Evolutionary conservation across 2,797 vertebrate genomes (phyloP), one percentile per base, ranked within the genome.

Genomic region (Mus caroli): DNA sequence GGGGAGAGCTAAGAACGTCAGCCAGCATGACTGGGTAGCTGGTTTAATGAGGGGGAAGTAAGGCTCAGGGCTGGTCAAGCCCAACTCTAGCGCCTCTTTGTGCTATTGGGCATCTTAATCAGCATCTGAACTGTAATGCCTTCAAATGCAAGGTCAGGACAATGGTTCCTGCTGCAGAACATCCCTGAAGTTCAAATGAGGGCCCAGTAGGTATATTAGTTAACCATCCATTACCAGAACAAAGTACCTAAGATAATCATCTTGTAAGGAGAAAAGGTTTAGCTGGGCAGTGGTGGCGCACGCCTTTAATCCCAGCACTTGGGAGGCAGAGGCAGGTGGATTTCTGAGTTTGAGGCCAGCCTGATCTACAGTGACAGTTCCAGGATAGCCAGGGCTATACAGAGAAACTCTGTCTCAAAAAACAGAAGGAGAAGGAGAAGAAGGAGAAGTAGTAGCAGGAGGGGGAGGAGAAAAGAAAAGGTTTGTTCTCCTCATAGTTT

Each of bases 1-100:
- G 3, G 26, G 37, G 11, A 10, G 73, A 26, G 3, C 13, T 43
- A 40, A 62, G 43, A 22, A 28, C 14, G 10, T 46, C 62, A 26
- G 24, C 0, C 40, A 12, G 34, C 0, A 0, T 34, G 62, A 34
- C 54, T 0, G 3, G 52, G 28, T 10, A 28, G 19, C 12, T 13
- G 62, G 37, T 20, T 56, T 50, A 17, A n/a, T 46, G 28, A 94
- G 43, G 10, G 37, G 4, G 50, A 28, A 67, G 6, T 54, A 73
- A 26, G 2, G 3, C 34, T 77, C 54, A 56, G 37, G 52, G 2
- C 37, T 43, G 22, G 34, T 37, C 20, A 37, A 0, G 0, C 80
- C n/a, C 62, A 92, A 1, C 56, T n/a, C 5, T 2, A 26, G 6
- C 3, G 43, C 54, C 76, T 88, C 67, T 90, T 58, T 62, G n/a